Evolutionary conservation across 2,888 invertebrate species (phyloP).

Genomic region (Apamea monoglypha): DNA sequence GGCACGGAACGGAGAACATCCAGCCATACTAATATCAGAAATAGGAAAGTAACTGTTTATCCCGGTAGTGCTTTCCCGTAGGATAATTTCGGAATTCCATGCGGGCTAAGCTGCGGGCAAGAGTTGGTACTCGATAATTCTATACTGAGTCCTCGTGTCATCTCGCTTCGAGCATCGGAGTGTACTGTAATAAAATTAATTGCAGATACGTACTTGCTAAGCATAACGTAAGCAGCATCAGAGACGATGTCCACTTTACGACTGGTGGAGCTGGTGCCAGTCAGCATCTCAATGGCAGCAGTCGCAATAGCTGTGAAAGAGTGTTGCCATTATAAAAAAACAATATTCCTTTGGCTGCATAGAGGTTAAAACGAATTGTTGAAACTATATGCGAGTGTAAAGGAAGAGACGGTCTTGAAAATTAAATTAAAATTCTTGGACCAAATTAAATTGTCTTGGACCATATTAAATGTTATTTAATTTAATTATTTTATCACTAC

Average conservation of each 20-base stretch:
- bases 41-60: background rate
- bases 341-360: background rate
- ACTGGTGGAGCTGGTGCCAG: constrained; percentile 93
- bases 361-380: background rate
- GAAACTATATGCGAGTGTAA: background rate
- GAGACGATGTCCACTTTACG: constrained; percentile 96
- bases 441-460: background rate
- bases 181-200: background rate
- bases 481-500: background rate
- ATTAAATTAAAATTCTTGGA: background rate
- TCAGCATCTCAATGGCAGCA: constrained; percentile 97
- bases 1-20: too few species aligned
- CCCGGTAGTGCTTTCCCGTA: too few species aligned
- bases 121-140: too few species aligned
- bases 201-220: constrained; percentile 85
- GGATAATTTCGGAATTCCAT: too few species aligned
- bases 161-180: too few species aligned
- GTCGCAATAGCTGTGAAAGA: constrained; percentile 94
- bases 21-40: background rate
- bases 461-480: background rate
- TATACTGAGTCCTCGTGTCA: background rate
- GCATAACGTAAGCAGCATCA: constrained; percentile 96
- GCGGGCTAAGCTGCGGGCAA: too few species aligned
- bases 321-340: background rate
- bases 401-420: background rate